A percentile compares a stretch with the other conserved stretches of the same genome.
Conservation (phyloP, 2,797 vertebrate species). For the Huso huso region DNA sequence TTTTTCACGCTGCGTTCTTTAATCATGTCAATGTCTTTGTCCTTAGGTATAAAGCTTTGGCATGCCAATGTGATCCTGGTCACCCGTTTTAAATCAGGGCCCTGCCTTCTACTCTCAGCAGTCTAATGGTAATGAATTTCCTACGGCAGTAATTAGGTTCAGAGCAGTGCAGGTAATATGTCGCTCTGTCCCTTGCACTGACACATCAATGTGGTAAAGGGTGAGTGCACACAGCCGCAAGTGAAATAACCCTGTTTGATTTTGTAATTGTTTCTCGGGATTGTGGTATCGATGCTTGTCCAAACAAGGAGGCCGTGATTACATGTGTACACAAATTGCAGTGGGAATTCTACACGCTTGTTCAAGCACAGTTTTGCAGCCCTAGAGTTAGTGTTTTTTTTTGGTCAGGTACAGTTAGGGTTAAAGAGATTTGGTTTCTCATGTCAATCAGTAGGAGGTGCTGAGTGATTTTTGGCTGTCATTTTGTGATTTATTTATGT, state of each 20-base stretch:
- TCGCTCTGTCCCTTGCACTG: constrained; percentile 9
- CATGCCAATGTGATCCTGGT: constrained; percentile 8
- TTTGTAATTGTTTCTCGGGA: constrained; percentile 13
- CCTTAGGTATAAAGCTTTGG: constrained; percentile 8
- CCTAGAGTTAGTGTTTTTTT: not conserved
- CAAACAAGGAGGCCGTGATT: constrained; percentile 11
- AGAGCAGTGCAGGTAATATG: not conserved
- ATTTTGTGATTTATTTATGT: too few relatives aligned
- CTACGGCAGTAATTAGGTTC: constrained; percentile 15
- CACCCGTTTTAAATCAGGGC: constrained; percentile 8
- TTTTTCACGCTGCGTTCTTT: not conserved
- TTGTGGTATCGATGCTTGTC: constrained; percentile 6
- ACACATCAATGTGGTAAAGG: constrained; percentile 9
- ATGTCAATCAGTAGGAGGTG: not conserved
- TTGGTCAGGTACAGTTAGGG: not conserved
- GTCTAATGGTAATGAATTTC: constrained; percentile 14
- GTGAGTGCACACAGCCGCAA: constrained; percentile 2
- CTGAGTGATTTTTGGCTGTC: too few relatives aligned
- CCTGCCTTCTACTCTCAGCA: not conserved
- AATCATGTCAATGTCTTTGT: constrained; percentile 10
- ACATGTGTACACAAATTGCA: not conserved
- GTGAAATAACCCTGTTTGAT: not conserved
- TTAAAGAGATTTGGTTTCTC: not conserved
- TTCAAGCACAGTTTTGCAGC: not conserved
- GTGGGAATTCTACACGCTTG: not conserved